Conservation (phyloP, 37 sponge, comb jelly and placozoan genomes). For the Aphrocallistes beatrix region DNA sequence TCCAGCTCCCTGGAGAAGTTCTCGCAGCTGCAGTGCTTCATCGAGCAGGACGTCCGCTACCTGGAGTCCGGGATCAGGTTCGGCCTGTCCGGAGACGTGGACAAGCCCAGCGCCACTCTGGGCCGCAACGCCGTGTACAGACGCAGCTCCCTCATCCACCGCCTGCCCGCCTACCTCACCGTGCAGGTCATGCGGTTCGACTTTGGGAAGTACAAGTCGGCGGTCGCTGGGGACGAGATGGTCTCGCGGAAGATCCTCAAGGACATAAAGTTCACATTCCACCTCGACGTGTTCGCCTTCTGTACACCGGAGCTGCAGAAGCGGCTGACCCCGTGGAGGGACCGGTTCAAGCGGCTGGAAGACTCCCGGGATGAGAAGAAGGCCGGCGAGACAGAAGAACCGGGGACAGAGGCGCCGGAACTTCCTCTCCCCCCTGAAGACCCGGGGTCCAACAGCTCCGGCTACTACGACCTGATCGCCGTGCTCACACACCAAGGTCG, state of each 20-base stretch:
- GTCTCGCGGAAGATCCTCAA: conserved; percentile 66
- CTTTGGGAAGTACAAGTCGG: conserved; percentile 37
- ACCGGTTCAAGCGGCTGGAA: conserved; percentile 61
- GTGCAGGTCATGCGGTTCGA: conserved; percentile 88
- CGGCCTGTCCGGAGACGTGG: conserved; percentile 65
- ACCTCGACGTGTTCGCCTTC: conserved; percentile 74
- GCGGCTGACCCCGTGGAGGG: conserved; percentile 47
- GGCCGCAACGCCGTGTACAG: conserved; percentile 69
- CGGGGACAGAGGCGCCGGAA: neutral
- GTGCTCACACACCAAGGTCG: conserved; percentile 95
- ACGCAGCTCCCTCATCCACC: conserved; percentile 44
- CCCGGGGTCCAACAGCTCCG: conserved; percentile 88
- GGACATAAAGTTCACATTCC: conserved; percentile 16
- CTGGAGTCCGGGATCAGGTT: neutral
- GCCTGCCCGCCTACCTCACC: conserved; percentile 82
- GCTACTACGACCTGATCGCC: conserved; percentile 79
- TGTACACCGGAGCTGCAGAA: conserved; percentile 81
- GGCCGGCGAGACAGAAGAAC: conserved; percentile 18
- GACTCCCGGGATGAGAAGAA: conserved; percentile 44
- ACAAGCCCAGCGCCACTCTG: conserved; percentile 65
- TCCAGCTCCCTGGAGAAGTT: conserved; percentile 16
- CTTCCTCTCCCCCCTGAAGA: conserved; percentile 28
- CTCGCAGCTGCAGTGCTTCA: neutral
- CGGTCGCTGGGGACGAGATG: conserved; percentile 42
- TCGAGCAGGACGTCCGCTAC: conserved; percentile 8